Evolutionary conservation across 2,888 invertebrate genomes (phyloP), one percentile per base, ranked within the genome.

Genomic region (Zhuqinia jingwanae): DNA sequence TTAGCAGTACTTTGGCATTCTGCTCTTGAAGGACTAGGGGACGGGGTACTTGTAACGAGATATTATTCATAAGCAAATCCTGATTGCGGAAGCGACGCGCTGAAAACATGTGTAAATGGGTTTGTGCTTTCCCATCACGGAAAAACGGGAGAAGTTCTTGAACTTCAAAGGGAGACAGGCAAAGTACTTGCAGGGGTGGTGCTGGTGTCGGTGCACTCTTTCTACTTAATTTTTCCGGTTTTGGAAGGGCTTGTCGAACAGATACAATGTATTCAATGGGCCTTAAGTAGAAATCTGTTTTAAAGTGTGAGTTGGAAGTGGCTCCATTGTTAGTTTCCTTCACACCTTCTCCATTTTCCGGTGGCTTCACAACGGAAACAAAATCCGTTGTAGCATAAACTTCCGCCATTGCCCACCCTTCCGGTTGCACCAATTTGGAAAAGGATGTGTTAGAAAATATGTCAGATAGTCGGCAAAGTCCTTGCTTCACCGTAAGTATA

Each of bases 361-460:
- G 25, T 36, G 45, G 25, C 36, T 63, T 73, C 10, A 88, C 65
- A 5, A 87, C 85, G 1, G 77, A 45, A 50, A 56, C 17, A 22
- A 87, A 88, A 50, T 88, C 88, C n/a, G 22, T 45, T 0, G 88
- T 85, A 0, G 75, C 88, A 73, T 50, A 87, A 10, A 87, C 73
- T 2, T 60, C 58, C 15, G n/a, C 15, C 8, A n/a, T 45, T 20
- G 78, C 75, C 79, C 79, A 82, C 5, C 27, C 47, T 11, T 75
- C 68, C 5, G 65, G 80, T 27, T 78, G 65, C 2, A 86, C 58
- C 10, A 42, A 13, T 20, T 60, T 42, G 20, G 42, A 77, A 47
- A 75, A 82, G 3, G 80, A 60, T 1, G 58, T 83, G 1, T 73
- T 20, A 11, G 20, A n/a, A 22, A 87, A 87, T 0, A 83, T 63